Base-by-base conservation (phyloP, 2,797 vertebrate species). In the Dermochelys coriacea region DNA sequence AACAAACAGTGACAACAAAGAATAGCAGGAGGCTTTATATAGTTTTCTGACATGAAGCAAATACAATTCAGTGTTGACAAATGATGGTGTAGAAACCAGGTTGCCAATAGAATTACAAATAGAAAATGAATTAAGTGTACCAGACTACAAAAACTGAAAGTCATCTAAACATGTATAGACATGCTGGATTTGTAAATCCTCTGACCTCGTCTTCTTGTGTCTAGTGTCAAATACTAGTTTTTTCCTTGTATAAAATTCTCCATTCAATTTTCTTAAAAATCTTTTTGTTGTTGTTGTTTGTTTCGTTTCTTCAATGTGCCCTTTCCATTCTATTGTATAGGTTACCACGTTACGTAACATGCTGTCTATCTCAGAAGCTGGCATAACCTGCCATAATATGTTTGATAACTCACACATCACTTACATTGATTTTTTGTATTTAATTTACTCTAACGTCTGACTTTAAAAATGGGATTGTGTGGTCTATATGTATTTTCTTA, bases 101-200 rank as follows among this genome's bases (percentile, higher is more conserved):
- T 12, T 91, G 75, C 83, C 84, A 75, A 75, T 82, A 94, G 87
- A 93, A 83, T 95, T 96, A 92, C 52, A 93, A 89, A 95, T 91
- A 95, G 86, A 95, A 96, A 96, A 84, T 89, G 92, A 95, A 97
- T 97, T 96, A 95, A 93, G 85, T 90, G n/a, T 84, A 89, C 84
- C 55, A 93, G 82, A 37, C 91, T 87, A 85, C 95, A 90, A 93
- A 88, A 77, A 37, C 86, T 89, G 88, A 94, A 96, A 97, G 88
- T 80, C 85, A 93, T 86, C 94, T 96, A 80, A 88, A 54, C 80
- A 86, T 83, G 84, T 87, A 80, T 80, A 88, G 90, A 18, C 75
- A 90, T 45, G 5, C 61, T 83, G 49, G 29, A n/a, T 96, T 94
- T 94, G 61, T 82, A 95, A 85, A 87, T 45, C 37, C 10, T 92